Conservation (phyloP, 2,888 invertebrate genomes). For the Eubasilissa splendida region DNA sequence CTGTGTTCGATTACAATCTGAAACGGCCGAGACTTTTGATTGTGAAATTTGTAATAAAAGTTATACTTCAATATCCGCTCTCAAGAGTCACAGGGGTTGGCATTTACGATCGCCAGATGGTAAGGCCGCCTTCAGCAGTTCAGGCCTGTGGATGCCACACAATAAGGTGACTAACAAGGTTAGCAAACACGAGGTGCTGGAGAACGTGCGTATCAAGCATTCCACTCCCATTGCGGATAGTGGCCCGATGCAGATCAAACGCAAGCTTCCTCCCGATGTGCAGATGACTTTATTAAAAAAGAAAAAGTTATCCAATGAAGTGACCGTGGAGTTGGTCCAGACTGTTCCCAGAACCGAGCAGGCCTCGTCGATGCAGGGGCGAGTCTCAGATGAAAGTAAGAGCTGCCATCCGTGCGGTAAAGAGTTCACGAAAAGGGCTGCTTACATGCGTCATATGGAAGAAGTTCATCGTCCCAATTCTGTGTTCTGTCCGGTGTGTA, state of each 20-base stretch:
- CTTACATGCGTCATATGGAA: constrained; percentile 75
- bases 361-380: constrained; percentile 63
- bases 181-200: constrained; percentile 68
- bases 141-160: constrained; percentile 73
- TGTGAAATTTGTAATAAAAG: constrained; percentile 79
- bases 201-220: constrained; percentile 61
- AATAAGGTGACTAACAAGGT: constrained; percentile 71
- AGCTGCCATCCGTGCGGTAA: constrained; percentile 76
- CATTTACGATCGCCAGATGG: constrained; percentile 76
- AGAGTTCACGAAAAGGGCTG: constrained; percentile 75
- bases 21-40: constrained; percentile 70
- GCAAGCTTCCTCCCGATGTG: constrained; percentile 70
- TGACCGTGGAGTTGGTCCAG: constrained; percentile 60
- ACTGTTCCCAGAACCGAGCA: constrained; percentile 59
- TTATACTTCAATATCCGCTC: constrained; percentile 77
- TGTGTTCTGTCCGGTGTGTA: constrained; percentile 76
- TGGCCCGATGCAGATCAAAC: constrained; percentile 61
- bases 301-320: constrained; percentile 70
- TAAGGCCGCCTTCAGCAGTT: constrained; percentile 71
- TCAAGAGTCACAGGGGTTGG: constrained; percentile 80
- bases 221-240: constrained; percentile 45
- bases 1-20: constrained; percentile 64
- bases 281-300: constrained; percentile 72
- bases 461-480: constrained; percentile 72
- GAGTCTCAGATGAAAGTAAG: constrained; percentile 68